Conservation (phyloP, 1,140 invertebrate species). For the Homalodisca vitripennis region DNA sequence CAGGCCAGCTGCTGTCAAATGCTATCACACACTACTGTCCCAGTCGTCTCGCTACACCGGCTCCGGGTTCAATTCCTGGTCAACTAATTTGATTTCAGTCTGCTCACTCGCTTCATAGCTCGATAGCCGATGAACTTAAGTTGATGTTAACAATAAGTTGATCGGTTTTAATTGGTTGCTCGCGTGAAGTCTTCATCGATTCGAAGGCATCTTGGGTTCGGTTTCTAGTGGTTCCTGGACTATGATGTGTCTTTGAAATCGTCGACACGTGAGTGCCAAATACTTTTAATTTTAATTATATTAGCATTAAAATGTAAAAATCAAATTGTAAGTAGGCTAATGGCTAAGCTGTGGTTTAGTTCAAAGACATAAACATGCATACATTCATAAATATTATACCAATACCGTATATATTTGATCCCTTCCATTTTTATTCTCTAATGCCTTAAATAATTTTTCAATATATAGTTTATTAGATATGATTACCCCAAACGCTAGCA, state of each 20-base stretch:
- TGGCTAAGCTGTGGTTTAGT: too few relatives aligned
- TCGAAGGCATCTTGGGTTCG: constrained; percentile 1
- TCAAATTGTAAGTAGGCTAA: too few relatives aligned
- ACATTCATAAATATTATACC: too few relatives aligned
- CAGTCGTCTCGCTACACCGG: constrained; percentile 23
- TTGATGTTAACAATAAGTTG: constrained; percentile 26
- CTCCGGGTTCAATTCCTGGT: constrained; percentile 16
- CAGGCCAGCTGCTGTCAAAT: constrained; percentile 14
- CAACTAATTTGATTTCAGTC: constrained; percentile 17
- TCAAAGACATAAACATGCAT: too few relatives aligned
- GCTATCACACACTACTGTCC: constrained; percentile 8
- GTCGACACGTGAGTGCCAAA: not conserved
- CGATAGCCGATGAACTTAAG: constrained; percentile 6
- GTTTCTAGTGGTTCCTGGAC: not conserved
- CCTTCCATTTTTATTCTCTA: too few relatives aligned
- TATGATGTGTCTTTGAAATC: not conserved
- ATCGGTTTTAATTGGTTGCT: constrained; percentile 7
- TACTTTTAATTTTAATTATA: too few relatives aligned
- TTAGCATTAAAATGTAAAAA: too few relatives aligned
- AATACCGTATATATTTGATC: too few relatives aligned
- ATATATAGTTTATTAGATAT: too few relatives aligned
- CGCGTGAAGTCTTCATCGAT: not conserved
- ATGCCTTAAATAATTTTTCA: too few relatives aligned
- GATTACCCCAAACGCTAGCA: too few relatives aligned
- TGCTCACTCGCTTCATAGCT: constrained; percentile 25